Evolutionary conservation across 2,888 invertebrate species (phyloP), one percentile per base, ranked within the genome.

Genomic region (Tipula vernalis): DNA sequence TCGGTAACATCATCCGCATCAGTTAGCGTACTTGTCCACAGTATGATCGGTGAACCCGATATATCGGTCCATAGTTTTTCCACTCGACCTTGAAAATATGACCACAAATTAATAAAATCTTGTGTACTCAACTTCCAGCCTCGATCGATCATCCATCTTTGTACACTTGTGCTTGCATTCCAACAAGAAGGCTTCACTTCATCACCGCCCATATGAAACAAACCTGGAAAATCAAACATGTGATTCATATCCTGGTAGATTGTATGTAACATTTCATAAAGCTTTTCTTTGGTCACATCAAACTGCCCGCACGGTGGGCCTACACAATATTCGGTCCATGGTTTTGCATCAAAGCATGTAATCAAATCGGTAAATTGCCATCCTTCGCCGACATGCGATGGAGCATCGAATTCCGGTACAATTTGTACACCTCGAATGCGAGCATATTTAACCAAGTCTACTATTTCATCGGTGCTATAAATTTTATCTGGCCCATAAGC

Each of bases 151-250:
- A 95, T 95, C 93, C 94, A 95, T 42, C 93, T 90, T 87, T 92
- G 93, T 86, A 96, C 94, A 87, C 92, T 92, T 0, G 92, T 90
- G 0, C 94, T 94, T 0, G 94, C 92, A 89, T 95, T 95, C 96
- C 96, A 96, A 90, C 96, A 96, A 5, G 91, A 89, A 87, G 92
- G 92, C 89, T 91, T 93, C 0, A 95, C 95, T 90, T 96, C 96
- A 89, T 96, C 96, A 0, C 96, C 96, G 0, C 96, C 96, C 95
- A 96, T 96, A 90, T 96, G 96, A 92, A 96, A 96, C 5, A 96
- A 92, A 89, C 95, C 95, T 0, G 94, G 93, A 47, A 83, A 18
- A 86, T 86, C 71, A 47, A 87, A 86, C 83, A 86, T 51, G 28
- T 86, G 92, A 2, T 95, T 90, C 94, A 96, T 95, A 88, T 96